Base-by-base conservation (phyloP, 1,140 invertebrate genomes). In the Drosophila seguyi region DNA sequence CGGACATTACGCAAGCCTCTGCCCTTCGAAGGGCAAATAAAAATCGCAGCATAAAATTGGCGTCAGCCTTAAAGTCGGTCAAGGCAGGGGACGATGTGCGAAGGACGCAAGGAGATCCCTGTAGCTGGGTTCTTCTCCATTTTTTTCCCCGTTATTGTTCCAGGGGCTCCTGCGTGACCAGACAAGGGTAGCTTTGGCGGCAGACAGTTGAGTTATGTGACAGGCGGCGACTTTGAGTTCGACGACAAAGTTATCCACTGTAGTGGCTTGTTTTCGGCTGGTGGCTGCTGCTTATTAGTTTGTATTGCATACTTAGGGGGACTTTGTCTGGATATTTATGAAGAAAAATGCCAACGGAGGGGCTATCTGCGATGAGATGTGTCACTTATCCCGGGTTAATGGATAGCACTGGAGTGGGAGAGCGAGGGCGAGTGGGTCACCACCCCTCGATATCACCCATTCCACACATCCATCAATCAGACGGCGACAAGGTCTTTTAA, bases 41-140 rank as follows among this genome's bases (percentile, higher is more conserved):
- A 81, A 66, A 61, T 38, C 71, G 62, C 72, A 69, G 80, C 73
- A 91, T 81, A 79, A 85, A 85, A 91, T 91, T 91, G 88, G 88
- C 88, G 83, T 91, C 88, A 82, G 88, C 78, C 75, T 90, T 90
- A 90, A 90, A 90, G 79, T 90, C 86, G 82, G 86, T 85, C 85
- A 90, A 90, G 78, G 74, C 78, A 67, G 22, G 68, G 74, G 61
- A 20, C 38, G 29, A 14, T 42, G 52, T 22, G 52, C 50, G 50
- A 72, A 53, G 59, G 75, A 82, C 56, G 52, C 13, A 63, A 50
- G 55, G 47, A 58, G 39, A 41, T 36, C 41, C 20, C 8, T 66
- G 16, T 25, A n/a, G 39, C 39, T 38, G 14, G n/a, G 14, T 31
- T 65, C 50, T 55, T 22, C 29, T 69, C 41, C 29, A 66, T 39